Evolutionary conservation across 2,888 invertebrate species (phyloP).

Genomic region (Chironomus riparius): DNA sequence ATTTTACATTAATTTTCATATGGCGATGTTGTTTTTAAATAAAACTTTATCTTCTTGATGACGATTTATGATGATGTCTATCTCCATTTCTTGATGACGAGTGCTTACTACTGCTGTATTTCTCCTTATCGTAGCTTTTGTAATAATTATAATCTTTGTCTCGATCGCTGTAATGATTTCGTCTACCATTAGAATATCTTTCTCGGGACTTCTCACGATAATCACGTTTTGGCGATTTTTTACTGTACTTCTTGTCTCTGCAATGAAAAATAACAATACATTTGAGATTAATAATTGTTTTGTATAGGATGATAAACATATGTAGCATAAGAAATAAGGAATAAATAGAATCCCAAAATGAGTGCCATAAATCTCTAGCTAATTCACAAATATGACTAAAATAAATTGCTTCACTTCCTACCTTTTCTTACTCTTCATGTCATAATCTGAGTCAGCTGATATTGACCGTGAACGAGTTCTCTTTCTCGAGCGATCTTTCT

Average conservation of each 20-base stretch:
- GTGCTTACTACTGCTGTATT: conserved; percentile 21
- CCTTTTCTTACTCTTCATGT: conserved; percentile 39
- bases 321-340: too few species aligned
- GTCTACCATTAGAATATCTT: conserved; percentile 11
- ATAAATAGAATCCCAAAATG: too few species aligned
- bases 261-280: neutral
- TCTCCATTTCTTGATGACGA: conserved; percentile 17
- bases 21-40: too few species aligned
- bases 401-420: conserved; percentile 28
- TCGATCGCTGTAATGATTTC: conserved; percentile 11
- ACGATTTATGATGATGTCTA: conserved; percentile 1
- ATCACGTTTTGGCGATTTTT: conserved; percentile 25
- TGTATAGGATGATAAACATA: neutral
- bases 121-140: conserved; percentile 19
- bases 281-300: neutral
- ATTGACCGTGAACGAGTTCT: conserved; percentile 38
- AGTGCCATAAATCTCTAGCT: neutral
- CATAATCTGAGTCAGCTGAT: conserved; percentile 39
- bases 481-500: conserved; percentile 35
- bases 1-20: neutral
- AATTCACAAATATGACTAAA: too few species aligned
- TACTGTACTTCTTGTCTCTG: conserved; percentile 25
- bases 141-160: conserved; percentile 16
- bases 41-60: conserved; percentile 13
- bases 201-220: conserved; percentile 14